Conservation (phyloP, 2,888 invertebrate species). For the Lissocephala sabroskyi region DNA sequence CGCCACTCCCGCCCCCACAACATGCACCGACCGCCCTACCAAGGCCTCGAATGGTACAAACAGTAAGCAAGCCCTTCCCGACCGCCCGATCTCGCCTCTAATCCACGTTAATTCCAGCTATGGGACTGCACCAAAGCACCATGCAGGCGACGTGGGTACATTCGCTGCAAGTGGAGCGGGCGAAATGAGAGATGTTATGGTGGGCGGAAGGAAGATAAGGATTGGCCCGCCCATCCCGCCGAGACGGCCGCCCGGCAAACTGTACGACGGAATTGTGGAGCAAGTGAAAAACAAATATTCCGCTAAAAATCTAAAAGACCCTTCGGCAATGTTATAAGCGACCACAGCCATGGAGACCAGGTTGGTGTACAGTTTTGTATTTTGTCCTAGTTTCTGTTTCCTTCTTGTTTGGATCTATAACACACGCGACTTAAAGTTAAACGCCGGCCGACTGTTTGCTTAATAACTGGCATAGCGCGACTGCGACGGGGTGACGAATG, state of each 20-base stretch:
- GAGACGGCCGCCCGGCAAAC: neutral
- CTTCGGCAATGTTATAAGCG: no score
- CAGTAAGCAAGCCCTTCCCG: constrained; percentile 2
- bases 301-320: no score
- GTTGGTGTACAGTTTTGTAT: no score
- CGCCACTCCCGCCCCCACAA: constrained; percentile 24
- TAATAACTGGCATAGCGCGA: constrained; percentile 31
- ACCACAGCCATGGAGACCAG: no score
- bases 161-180: neutral
- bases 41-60: constrained; percentile 11
- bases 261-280: no score
- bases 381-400: neutral
- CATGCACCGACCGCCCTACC: constrained; percentile 17
- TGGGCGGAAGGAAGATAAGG: neutral
- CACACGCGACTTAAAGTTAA: constrained; percentile 39
- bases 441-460: constrained; percentile 34
- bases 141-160: neutral
- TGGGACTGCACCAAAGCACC: neutral
- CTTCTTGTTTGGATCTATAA: neutral
- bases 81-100: neutral
- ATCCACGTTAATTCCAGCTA: neutral
- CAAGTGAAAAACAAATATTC: no score
- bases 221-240: neutral
- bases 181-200: neutral
- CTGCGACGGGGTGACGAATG: constrained; percentile 11